Percentiles rank a stretch among this genome's conserved stretches.
Evolutionary conservation across 2,113 vertebrate species (phyloP).

Genomic region (Tringa solitaria): DNA sequence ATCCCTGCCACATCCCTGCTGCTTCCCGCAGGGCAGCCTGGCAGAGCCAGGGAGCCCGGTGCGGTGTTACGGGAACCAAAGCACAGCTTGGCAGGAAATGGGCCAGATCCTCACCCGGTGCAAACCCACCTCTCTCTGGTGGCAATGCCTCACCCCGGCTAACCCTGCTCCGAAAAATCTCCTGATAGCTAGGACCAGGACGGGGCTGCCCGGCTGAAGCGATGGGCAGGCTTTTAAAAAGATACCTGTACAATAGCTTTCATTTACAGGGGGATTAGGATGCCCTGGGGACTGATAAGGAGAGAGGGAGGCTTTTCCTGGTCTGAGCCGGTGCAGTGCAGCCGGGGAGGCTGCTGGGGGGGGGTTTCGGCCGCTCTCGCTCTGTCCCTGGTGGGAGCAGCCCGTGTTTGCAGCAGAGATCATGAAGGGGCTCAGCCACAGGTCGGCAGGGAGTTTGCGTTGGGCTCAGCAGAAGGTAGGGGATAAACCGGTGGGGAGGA

Average conservation of each 20-base stretch:
- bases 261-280: slow-evolving; percentile 30
- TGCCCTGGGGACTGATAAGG: slow-evolving; percentile 56
- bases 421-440: not conserved
- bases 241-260: not conserved
- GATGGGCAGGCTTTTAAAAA: not conserved
- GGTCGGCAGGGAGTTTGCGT: rapidly evolving
- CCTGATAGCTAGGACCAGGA: not conserved
- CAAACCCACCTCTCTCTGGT: not conserved
- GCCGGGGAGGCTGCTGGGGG: rapidly evolving
- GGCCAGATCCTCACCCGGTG: not conserved
- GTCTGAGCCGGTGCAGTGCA: not conserved
- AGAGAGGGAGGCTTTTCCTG: not conserved
- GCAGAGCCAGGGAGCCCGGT: not conserved
- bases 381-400: not conserved
- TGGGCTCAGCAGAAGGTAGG: not conserved
- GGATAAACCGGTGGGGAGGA: not conserved
- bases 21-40: not conserved
- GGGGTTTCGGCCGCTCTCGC: rapidly evolving
- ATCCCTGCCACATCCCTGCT: not conserved
- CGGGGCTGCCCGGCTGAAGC: not conserved
- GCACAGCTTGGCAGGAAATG: not conserved
- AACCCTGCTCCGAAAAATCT: rapidly evolving
- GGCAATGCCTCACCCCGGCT: rapidly evolving
- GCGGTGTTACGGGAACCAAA: rapidly evolving
- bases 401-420: not conserved